These are phyloP conservation scores for Astyanax mexicanus DNA, from an alignment of 2,797 vertebrate genomes.

Conservation along the genomic window DNA sequence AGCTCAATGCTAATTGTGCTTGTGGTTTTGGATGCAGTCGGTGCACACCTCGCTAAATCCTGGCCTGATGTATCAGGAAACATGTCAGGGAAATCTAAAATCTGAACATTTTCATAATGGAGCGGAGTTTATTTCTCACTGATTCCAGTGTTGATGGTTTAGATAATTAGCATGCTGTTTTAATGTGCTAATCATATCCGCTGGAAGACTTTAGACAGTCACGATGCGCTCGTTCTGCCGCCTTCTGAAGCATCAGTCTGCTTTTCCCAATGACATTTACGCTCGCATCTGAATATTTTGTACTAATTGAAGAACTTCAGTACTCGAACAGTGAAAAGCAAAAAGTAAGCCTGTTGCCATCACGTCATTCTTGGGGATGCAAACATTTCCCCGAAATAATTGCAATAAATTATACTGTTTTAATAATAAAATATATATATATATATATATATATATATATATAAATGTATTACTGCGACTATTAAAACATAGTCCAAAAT, in stretches of 20 bases:
- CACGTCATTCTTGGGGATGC: too few relatives aligned
- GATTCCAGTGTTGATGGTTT: constrained; percentile 24
- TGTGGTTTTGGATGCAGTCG: not conserved
- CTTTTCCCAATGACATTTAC: constrained; percentile 13
- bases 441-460: too few relatives aligned
- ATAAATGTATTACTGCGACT: too few relatives aligned
- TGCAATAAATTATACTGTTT: too few relatives aligned
- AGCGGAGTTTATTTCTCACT: not conserved
- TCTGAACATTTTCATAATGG: constrained; percentile 1
- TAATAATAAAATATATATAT: too few relatives aligned
- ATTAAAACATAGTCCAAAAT: too few relatives aligned
- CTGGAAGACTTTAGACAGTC: constrained; percentile 6
- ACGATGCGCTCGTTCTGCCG: constrained; percentile 20
- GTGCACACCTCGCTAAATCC: not conserved
- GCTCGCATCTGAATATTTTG: constrained; percentile 29
- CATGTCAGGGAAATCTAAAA: not conserved
- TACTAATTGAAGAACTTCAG: constrained; percentile 15
- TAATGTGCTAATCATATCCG: constrained; percentile 12
- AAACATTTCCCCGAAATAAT: too few relatives aligned
- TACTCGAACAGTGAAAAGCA: too few relatives aligned
- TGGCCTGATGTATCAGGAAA: too few relatives aligned
- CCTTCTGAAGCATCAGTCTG: constrained; percentile 11
- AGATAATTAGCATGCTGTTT: constrained; percentile 19
- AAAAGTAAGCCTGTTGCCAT: too few relatives aligned
- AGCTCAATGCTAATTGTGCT: constrained; percentile 7